Base-by-base conservation (phyloP, 2,888 invertebrate genomes). In the Harpagoxenus sublaevis region DNA sequence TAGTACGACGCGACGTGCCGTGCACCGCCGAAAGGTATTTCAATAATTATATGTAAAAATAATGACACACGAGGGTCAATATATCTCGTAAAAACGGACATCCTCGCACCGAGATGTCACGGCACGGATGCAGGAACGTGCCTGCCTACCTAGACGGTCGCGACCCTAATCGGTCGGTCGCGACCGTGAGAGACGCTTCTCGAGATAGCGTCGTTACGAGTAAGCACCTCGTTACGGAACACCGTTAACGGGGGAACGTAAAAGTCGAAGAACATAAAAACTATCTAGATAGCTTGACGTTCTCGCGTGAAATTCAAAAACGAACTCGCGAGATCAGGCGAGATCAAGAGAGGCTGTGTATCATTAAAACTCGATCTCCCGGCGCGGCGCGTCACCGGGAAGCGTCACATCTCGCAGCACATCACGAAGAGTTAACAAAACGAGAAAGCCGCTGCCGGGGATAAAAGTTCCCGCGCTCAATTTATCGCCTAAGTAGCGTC, bases 401-500 rank as follows among this genome's bases (percentile, higher is more conserved):
- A 45, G 35, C 53, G 57, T 1, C 18, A 23, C 60, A 35, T 84
- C 74, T 57, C 77, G 55, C 70, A 73, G 71, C 73, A 68, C 74
- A 73, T 82, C 77, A 62, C 63, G 48, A 51, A 23, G 48, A 84
- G 73, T 78, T 83, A 86, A 86, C 84, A 84, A 84, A 84, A 74
- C 71, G 79, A 84, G 70, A 74, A 60, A 39, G 66, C 53, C 74
- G 77, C 85, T 65, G 42, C 15, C 48, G 23, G 23, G 78, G 79
- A 88, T 88, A 88, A 88, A 89, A 92, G 86, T 91, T 92, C 86
- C 85, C 87, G 60, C 87, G 89, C 88, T 91, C 92, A 90, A 92
- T 93, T 94, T 93, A 93, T 93, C 90, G 89, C 89, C 77, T 92
- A 93, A 93, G 93, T 92, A 92, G 92, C 91, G 89, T 92, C 92